These are phyloP conservation scores for Lerista edwardsae DNA, from an alignment of 2,797 vertebrate genomes.

Conservation along the genomic window DNA sequence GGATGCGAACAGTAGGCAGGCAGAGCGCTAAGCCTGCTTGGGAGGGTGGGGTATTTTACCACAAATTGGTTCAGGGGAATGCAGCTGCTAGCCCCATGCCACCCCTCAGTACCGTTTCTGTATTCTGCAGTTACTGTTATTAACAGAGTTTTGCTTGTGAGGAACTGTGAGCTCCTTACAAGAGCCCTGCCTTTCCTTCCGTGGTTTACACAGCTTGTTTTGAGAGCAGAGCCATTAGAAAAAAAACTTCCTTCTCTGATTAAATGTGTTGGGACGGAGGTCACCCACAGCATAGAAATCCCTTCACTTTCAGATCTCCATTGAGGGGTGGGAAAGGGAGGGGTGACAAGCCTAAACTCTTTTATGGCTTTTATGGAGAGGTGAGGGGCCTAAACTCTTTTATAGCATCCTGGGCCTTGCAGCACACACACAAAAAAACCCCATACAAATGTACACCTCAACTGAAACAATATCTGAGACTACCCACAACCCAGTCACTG, in stretches of 20 bases:
- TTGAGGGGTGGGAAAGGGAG: not conserved
- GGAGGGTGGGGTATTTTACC: not conserved
- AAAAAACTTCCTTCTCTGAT: not conserved
- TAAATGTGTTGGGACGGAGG: not conserved
- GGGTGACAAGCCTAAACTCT: not conserved
- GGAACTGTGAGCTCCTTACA: not conserved
- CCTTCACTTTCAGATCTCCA: not conserved
- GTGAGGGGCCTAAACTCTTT: not conserved
- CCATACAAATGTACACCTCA: not conserved
- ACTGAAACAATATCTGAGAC: not conserved
- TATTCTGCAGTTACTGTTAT: not conserved
- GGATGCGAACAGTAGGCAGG: not conserved
- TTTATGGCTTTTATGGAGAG: not conserved
- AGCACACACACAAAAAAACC: too few relatives aligned
- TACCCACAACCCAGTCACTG: not conserved
- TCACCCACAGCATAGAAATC: not conserved
- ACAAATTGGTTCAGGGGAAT: not conserved
- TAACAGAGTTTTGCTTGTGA: constrained; percentile 11
- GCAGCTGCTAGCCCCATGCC: not conserved
- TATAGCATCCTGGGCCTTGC: too few relatives aligned
- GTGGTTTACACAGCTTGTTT: not conserved
- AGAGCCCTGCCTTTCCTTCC: constrained; percentile 8
- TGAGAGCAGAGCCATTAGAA: not conserved
- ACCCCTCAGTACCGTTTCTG: not conserved
- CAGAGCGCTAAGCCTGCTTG: not conserved